Evolutionary conservation across 2,797 vertebrate genomes (phyloP), one percentile per base, ranked within the genome.

Genomic region (Diglossa cyanea): DNA sequence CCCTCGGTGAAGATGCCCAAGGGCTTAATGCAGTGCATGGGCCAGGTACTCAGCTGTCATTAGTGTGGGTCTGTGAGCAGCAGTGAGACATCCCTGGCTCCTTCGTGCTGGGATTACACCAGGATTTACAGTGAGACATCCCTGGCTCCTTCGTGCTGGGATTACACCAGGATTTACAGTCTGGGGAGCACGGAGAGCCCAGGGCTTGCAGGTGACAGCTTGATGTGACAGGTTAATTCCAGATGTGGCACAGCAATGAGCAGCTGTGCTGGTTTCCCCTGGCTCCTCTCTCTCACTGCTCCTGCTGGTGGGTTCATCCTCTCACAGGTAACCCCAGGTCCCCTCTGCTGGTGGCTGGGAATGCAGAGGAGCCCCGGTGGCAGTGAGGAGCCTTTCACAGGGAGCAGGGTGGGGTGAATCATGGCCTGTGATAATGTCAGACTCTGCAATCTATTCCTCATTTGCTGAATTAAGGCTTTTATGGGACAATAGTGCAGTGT

Each of bases 401-500:
- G 95, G 65, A 62, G 61, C 47, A 25, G 74, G 48, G 26, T 13
- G 84, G 33, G 79, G 51, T 75, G 66, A 70, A 75, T 84, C 47
- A 16, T 1, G 21, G 65, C 21, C 61, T 30, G 72, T 8, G 62
- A 8, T 35, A 13, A 9, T 14, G 61, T 73, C 51, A 42, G 70
- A 11, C 26, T 28, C 51, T 7, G 19, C 88, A 97, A 97, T 93
- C 14, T 94, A 95, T 47, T 98, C 90, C 96, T 94, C 94, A 19
- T 97, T 94, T 95, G 75, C 90, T 93, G 44, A 54, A 10, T 55
- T 13, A 21, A 79, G 79, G 78, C 55, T 60, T 53, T 48, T 89
- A 25, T 7, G n/a, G 96, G 86, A 97, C 94, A 97, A 92, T 73
- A 83, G 72, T 47, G 66, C 86, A 96, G 94, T 95, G 95, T 97